Evolutionary conservation across 2,113 vertebrate genomes (phyloP).

Genomic region (Isurus oxyrinchus): DNA sequence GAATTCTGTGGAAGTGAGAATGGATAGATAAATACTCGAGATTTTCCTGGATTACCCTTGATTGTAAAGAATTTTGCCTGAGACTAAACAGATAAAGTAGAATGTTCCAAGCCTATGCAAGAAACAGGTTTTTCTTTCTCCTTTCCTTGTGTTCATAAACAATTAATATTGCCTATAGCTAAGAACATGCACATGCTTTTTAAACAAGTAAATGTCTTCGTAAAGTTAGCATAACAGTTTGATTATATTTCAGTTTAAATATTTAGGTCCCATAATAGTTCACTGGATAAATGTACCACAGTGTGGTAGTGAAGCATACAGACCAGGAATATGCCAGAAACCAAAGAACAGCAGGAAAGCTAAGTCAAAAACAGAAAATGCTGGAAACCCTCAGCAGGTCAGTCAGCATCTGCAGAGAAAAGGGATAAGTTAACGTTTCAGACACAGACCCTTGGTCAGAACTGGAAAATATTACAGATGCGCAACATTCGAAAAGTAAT

Average conservation of each 20-base stretch:
- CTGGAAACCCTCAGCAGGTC: background rate
- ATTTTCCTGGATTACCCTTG: background rate
- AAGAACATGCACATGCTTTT: background rate
- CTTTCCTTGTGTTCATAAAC: background rate
- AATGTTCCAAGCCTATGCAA: background rate
- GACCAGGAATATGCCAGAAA: background rate
- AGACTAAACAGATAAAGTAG: background rate
- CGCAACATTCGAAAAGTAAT: background rate
- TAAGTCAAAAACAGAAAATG: background rate
- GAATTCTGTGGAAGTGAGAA: background rate
- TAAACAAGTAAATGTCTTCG: background rate
- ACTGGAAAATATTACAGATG: background rate
- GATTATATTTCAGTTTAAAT: background rate
- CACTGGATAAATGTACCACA: background rate
- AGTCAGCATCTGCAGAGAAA: background rate
- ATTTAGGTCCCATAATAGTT: background rate
- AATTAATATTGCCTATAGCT: background rate
- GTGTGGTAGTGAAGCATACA: background rate
- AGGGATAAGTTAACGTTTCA: background rate
- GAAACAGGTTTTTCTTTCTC: background rate
- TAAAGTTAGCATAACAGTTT: background rate
- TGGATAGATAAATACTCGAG: background rate
- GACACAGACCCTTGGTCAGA: background rate
- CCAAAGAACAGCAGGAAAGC: background rate
- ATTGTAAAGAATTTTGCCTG: background rate